Evolutionary conservation across 2,797 vertebrate genomes (phyloP).

Genomic region (Lutra lutra): DNA sequence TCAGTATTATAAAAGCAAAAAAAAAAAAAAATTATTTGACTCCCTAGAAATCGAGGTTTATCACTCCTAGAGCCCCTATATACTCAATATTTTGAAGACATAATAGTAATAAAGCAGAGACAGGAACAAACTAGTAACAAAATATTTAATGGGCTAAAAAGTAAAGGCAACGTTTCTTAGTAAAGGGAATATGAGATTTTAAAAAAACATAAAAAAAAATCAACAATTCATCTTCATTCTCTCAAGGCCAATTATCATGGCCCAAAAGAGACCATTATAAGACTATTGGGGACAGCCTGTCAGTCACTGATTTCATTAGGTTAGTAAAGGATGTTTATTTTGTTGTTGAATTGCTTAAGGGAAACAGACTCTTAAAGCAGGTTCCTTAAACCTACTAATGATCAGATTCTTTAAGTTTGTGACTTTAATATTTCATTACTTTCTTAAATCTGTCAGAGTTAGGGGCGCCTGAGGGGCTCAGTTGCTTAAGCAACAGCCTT

Average conservation of each 20-base stretch:
- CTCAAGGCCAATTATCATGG: background rate
- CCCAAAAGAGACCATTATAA: background rate
- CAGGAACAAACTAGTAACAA: constrained; percentile 8
- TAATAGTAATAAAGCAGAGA: background rate
- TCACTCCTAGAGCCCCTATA: background rate
- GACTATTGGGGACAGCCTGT: background rate
- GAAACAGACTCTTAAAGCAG: background rate
- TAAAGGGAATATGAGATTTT: background rate
- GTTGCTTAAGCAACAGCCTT: background rate
- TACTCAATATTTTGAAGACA: background rate
- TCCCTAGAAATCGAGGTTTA: background rate
- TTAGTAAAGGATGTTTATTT: background rate
- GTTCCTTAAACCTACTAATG: background rate
- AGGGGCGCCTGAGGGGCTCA: background rate
- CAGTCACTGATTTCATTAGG: background rate
- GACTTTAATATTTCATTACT: constrained; percentile 50
- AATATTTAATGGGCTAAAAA: background rate
- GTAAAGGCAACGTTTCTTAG: constrained; percentile 22
- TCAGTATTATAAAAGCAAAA: background rate
- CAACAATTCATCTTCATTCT: background rate
- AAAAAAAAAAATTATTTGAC: background rate
- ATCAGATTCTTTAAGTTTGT: background rate
- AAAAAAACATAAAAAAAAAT: background rate
- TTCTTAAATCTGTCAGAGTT: constrained; percentile 36
- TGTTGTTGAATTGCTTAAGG: background rate